Base-by-base conservation (phyloP, 1,140 invertebrate species). In the Apis cerana region DNA sequence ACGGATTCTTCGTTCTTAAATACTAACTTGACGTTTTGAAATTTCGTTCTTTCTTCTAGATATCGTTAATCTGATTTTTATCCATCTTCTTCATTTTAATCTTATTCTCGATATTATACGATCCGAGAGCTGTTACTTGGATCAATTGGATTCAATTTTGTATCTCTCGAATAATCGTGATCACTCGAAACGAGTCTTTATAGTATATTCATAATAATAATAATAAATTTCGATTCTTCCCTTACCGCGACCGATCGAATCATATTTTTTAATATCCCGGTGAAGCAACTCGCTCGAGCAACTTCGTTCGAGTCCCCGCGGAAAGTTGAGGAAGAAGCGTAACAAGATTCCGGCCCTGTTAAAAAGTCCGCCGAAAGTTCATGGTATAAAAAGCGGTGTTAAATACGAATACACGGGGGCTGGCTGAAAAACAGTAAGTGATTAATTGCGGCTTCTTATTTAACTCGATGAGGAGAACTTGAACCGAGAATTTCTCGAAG, bases 261-360 rank as follows among this genome's bases (percentile, higher is more conserved):
- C 61, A 52, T 83, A 86, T 86, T 86, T 64, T 80, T 84, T 81
- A 83, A 84, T 88, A 88, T 81, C 56, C 61, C 86, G 84, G 54
- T 9, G 75, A 71, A 78, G 84, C 75, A 86, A 80, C 27, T 4
- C 13, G 9, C 13, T 2, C 7, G 65, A 75, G 87, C n/a, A 89
- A 70, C 71, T 33, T 48, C 59, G 70, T 62, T 76, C 68, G 69
- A 43, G 33, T 43, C 33, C 33, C 58, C 82, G 71, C 67, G 64
- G 50, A 87, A 64, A 87, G 84, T 85, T 78, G n/a, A 76, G n/a
- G 86, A 76, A 23, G 71, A 75, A 86, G 86, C 89, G 90, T 90
- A 91, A 91, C 85, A 85, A 87, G 87, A 91, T 91, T 90, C 84
- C 83, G 56, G 56, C 69, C 68, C 82, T 88, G 87, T 90, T 88